Base-by-base conservation (phyloP, 2,113 vertebrate species). In the Strigops habroptila region DNA sequence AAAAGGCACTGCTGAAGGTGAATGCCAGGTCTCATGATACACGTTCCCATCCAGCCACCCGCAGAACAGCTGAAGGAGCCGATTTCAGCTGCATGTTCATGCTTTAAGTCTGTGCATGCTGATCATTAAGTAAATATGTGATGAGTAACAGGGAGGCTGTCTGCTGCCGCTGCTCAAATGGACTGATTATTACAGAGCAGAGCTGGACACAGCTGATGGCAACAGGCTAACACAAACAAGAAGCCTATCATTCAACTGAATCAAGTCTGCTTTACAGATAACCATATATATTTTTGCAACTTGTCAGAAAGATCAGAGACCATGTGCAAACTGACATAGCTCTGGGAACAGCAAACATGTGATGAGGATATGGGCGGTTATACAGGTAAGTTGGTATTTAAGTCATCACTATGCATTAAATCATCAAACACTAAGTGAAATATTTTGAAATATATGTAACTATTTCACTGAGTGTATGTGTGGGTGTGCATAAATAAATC, bases 401-500 rank as follows among this genome's bases (percentile, higher is more conserved):
- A 73, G 24, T 25, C 39, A 52, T 90, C 13, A 18, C 24, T 80
- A 18, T 77, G 76, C 79, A 83, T 83, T 77, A 90, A 83, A 83
- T 83, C 57, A 93, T 73, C 57, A 92, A 51, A 68, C 14, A 33
- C 41, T 64, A 22, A 21, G 53, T 24, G 46, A 83, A 93, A 83
- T 88, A 0, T 35, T 83, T 88, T 77, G 46, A 55, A 88, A 63
- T 86, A 74, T 16, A 49, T 4, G 1, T 44, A 83, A 49, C 13
- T 3, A 3, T 70, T 95, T 44, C 63, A 57, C 51, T 53, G 46
- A 88, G 30, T 10, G 28, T n/a, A 80, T 48, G 53, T 83, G 88
- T 93, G 76, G 90, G 57, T 90, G 79, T 90, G 28, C 57, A 96
- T 88, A 95, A 93, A 88, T 86, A 83, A 86, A 88, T 60, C 43